These are phyloP conservation scores for Hofmannophila pseudospretella DNA, from an alignment of 2,888 invertebrate genomes.

Conservation along the genomic window DNA sequence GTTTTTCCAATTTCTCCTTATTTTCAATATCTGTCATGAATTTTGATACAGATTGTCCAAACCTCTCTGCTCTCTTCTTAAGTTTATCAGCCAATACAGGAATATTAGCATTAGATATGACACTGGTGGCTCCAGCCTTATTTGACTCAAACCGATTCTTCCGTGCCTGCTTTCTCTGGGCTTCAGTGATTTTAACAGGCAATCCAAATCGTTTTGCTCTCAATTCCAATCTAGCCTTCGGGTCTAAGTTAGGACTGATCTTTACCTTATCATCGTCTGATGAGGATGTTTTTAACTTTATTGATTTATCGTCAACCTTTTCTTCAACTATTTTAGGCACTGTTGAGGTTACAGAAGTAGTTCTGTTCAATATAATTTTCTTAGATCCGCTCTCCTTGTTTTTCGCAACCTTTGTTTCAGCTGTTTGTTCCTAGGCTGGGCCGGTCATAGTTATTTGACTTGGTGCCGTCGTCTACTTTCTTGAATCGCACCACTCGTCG, in stretches of 20 bases:
- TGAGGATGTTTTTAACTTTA: slow-evolving; percentile 20
- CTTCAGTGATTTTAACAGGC: slow-evolving; percentile 72
- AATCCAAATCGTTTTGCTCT: slow-evolving; percentile 90
- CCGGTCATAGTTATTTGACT: too few species aligned
- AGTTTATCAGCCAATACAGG: slow-evolving; percentile 81
- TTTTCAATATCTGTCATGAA: slow-evolving; percentile 83
- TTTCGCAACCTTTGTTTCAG: slow-evolving; percentile 20
- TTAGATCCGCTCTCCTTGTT: slow-evolving; percentile 70
- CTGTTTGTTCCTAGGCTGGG: too few species aligned
- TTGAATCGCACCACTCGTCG: too few species aligned
- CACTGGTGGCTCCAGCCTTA: slow-evolving; percentile 15
- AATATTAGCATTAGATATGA: slow-evolving; percentile 22
- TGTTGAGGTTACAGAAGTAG: slow-evolving; percentile 43
- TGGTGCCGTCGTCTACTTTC: too few species aligned
- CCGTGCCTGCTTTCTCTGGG: slow-evolving; percentile 81
- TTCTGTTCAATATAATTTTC: slow-evolving; percentile 81
- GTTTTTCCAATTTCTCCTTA: slow-evolving; percentile 84
- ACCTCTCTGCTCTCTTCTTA: slow-evolving; percentile 90
- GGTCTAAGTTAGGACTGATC: slow-evolving; percentile 48
- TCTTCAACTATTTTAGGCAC: slow-evolving; percentile 19
- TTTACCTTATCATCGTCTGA: slow-evolving; percentile 48
- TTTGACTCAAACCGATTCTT: slow-evolving; percentile 80
- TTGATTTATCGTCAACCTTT: slow-evolving; percentile 23
- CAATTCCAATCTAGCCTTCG: slow-evolving; percentile 79
- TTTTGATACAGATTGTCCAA: slow-evolving; percentile 88